Evolutionary conservation across 1,140 invertebrate species (phyloP).

Genomic region (Oedothorax gibbosus): DNA sequence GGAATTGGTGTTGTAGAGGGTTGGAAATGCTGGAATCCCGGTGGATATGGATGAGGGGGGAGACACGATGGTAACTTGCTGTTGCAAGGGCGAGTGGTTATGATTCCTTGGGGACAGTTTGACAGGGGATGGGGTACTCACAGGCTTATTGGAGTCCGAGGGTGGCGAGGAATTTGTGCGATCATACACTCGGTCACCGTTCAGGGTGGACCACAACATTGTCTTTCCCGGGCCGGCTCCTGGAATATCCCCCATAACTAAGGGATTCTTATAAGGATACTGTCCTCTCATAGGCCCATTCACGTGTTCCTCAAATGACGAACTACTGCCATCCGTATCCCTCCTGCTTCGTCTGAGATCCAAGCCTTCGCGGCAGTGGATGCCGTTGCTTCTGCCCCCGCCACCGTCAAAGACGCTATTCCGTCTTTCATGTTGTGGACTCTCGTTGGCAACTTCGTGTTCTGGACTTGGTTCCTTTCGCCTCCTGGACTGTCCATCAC

Average conservation of each 20-base stretch:
- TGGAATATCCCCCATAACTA: conserved; percentile 54
- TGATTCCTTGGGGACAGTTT: conserved; percentile 21
- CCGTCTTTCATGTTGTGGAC: conserved; percentile 45
- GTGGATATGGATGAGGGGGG: conserved; percentile 16
- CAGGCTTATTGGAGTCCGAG: conserved; percentile 17
- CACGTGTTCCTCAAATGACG: conserved; percentile 34
- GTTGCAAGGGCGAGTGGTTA: conserved; percentile 22
- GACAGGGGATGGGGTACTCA: conserved; percentile 9
- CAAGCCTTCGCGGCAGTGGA: conserved; percentile 24
- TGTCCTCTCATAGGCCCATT: neutral
- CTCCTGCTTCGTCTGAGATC: conserved; percentile 43
- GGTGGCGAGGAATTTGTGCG: conserved; percentile 43
- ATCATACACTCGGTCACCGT: conserved; percentile 32
- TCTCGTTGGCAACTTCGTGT: conserved; percentile 24
- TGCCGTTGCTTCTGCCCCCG: conserved; percentile 22
- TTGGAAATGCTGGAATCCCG: conserved; percentile 28
- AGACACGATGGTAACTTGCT: conserved; percentile 25
- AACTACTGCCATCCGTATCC: conserved; percentile 17
- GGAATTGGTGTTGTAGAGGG: conserved; percentile 24
- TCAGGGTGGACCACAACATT: conserved; percentile 36
- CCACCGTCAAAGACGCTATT: conserved; percentile 52
- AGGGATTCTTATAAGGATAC: conserved; percentile 25
- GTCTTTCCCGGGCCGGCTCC: conserved; percentile 42
- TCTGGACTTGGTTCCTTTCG: conserved; percentile 6
- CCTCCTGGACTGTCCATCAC: neutral